Evolutionary conservation across 2,797 vertebrate genomes (phyloP).

Genomic region (Pangasius krempfi): DNA sequence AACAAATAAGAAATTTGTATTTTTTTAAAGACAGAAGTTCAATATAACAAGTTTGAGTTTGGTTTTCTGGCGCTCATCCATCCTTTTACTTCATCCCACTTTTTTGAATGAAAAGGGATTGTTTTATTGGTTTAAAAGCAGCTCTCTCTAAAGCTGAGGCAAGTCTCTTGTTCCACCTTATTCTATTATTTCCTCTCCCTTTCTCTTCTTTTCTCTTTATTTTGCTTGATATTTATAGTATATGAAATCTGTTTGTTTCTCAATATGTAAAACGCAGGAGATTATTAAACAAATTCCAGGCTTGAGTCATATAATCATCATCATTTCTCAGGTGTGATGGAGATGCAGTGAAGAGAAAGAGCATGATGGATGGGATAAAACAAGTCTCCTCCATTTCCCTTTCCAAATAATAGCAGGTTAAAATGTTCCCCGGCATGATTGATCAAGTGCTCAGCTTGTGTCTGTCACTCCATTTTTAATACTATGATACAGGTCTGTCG

Average conservation of each 20-base stretch:
- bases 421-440: constrained; percentile 76
- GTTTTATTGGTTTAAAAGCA: neutral
- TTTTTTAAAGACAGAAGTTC: neutral
- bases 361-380: constrained; percentile 80
- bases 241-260: constrained; percentile 66
- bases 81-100: neutral
- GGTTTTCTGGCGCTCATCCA: neutral
- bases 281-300: constrained; percentile 76
- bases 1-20: neutral
- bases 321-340: constrained; percentile 70
- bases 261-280: constrained; percentile 74
- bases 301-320: constrained; percentile 63
- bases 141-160: neutral
- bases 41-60: neutral
- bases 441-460: constrained; percentile 73
- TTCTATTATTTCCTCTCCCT: constrained; percentile 32
- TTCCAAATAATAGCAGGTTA: constrained; percentile 78
- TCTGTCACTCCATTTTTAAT: constrained; percentile 80
- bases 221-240: constrained; percentile 54
- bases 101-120: neutral
- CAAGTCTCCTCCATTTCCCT: constrained; percentile 75
- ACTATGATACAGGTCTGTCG: constrained; percentile 63
- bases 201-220: constrained; percentile 27
- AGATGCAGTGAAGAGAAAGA: constrained; percentile 67
- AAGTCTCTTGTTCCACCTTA: constrained; percentile 4